Percentiles rank a stretch among this genome's conserved stretches.
phyloP scores from a whole-genome alignment of 1,140 invertebrate genomes.

The Melipona quadrifasciata region DNA sequence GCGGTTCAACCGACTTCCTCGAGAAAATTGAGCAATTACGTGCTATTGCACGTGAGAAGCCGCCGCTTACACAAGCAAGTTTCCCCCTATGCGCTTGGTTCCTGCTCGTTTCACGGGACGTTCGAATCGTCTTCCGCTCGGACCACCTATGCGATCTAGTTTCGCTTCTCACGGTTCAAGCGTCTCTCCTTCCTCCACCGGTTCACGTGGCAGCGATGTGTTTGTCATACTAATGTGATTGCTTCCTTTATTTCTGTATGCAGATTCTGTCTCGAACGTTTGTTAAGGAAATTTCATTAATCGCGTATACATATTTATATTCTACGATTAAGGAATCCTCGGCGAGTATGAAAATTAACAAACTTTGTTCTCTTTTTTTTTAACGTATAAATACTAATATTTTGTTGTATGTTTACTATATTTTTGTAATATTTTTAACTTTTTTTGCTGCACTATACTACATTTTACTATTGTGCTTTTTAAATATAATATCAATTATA shows the following conservation, averaged over 20 bases:
- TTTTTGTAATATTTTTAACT: no score
- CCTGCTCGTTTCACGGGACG: not conserved
- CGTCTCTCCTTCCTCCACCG: not conserved
- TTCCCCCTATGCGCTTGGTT: not conserved
- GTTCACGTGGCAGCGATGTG: no score
- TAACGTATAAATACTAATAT: no score
- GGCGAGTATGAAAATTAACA: no score
- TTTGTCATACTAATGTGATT: no score
- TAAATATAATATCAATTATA: no score
- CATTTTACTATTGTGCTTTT: no score
- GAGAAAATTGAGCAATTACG: slow-evolving; percentile 70
- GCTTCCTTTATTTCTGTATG: not conserved
- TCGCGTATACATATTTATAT: not conserved
- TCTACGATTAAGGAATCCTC: not conserved
- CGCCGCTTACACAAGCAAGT: slow-evolving; percentile 38
- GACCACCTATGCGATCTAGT: not conserved
- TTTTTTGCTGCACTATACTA: no score
- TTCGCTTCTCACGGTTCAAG: not conserved
- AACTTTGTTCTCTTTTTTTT: no score
- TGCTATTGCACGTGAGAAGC: slow-evolving; percentile 62
- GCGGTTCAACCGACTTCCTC: slow-evolving; percentile 35
- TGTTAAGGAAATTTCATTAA: not conserved
- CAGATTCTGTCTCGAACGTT: not conserved
- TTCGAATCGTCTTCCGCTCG: not conserved
- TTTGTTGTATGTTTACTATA: no score